phyloP scores from a whole-genome alignment of 1,140 invertebrate species.

The Diplogasteroides magnus region DNA sequence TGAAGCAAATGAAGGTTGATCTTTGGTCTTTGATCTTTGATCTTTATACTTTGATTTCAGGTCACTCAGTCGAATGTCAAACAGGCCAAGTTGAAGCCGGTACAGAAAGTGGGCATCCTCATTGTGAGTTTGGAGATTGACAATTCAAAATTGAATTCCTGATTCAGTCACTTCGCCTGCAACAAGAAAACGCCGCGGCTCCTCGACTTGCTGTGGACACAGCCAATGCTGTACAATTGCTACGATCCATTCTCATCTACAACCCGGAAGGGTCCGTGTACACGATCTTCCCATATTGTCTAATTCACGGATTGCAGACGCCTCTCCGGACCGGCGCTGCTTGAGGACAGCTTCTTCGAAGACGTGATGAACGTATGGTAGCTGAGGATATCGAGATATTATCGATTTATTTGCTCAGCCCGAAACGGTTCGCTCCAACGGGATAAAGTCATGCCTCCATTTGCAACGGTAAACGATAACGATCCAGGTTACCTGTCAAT shows the following conservation, averaged over 20 bases:
- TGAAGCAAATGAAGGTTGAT: slow-evolving; percentile 23
- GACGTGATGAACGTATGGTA: slow-evolving; percentile 11
- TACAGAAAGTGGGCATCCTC: not conserved
- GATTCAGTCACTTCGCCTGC: not conserved
- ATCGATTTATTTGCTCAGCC: not conserved
- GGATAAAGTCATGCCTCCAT: too few relatives aligned
- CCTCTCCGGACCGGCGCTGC: slow-evolving; percentile 25
- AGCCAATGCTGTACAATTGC: slow-evolving; percentile 21
- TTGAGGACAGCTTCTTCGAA: slow-evolving; percentile 28
- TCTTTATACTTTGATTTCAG: not conserved
- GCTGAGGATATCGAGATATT: too few relatives aligned
- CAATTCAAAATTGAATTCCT: not conserved
- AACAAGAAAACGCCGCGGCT: not conserved
- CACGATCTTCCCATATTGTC: not conserved
- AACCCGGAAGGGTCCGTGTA: slow-evolving; percentile 15
- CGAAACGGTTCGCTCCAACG: not conserved
- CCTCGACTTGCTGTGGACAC: slow-evolving; percentile 2
- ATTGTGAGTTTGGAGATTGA: not conserved
- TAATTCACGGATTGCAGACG: slow-evolving; percentile 6
- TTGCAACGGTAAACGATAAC: too few relatives aligned
- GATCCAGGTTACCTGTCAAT: too few relatives aligned
- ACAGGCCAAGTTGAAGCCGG: not conserved
- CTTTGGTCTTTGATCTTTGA: not conserved
- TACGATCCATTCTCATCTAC: slow-evolving; percentile 31
- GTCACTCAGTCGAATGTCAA: not conserved